Base-by-base conservation (phyloP, 2,888 invertebrate genomes). In the Sminthurides aquaticus region DNA sequence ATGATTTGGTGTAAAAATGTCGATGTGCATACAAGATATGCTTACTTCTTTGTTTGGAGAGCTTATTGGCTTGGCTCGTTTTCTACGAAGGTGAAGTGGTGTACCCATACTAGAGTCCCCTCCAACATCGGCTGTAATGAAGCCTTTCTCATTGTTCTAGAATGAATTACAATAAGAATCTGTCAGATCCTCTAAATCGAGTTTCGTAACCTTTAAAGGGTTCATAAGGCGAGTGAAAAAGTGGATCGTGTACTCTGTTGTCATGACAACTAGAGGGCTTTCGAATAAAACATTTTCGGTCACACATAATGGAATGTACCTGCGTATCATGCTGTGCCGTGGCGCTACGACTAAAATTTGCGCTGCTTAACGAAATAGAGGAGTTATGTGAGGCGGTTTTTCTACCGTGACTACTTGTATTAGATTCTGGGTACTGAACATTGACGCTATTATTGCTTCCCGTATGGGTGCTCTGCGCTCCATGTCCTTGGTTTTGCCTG, bases 81-180 rank as follows among this genome's bases (percentile, higher is more conserved):
- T 70, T 24, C 70, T 34, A 15, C 70, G 25, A 18, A 69, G 29
- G 62, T 70, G 69, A 20, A 69, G 43, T 2, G 70, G 70, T 18
- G 69, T 67, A 2, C 62, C 68, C 18, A 18, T 27, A 28, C 24
- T 25, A 27, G n/a, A 27, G 11, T 56, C 59, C 5, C 15, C 15
- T 15, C 26, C 27, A 28, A 34, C 43, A 2, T 62, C 56, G 11
- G 20, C 15, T 11, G 25, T 25, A 15, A 11, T 34, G 5, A 34
- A 15, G 3, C 24, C 22, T 52, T 60, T 59, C 18, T 59, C 59
- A 24, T n/a, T 48, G 20, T 24, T 15, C 59, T 59, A 49, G 43
- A 34, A 34, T 15, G n/a, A n/a, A n/a, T n/a, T n/a, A n/a, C n/a
- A n/a, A n/a, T n/a, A n/a, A n/a, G n/a, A n/a, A n/a, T n/a, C n/a